phyloP scores from a whole-genome alignment of 2,113 vertebrate species.

The Chlamydotis undulata region DNA sequence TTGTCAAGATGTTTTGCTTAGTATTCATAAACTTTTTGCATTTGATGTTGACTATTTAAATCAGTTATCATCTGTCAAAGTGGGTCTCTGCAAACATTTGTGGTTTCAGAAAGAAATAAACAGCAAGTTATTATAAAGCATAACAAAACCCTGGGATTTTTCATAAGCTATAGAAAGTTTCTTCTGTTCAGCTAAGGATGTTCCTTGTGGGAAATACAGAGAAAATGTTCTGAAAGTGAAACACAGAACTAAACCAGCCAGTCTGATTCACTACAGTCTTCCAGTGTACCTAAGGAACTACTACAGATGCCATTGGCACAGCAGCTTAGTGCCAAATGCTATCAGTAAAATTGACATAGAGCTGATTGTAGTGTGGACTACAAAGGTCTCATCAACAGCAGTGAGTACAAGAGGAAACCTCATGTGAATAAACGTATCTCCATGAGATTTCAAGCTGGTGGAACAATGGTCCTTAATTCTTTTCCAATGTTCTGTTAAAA shows the following conservation, averaged over 20 bases:
- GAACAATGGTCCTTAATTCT: not conserved
- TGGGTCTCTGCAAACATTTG: not conserved
- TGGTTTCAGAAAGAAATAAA: constrained; percentile 26
- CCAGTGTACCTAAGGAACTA: not conserved
- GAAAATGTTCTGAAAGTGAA: not conserved
- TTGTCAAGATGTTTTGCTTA: constrained; percentile 32
- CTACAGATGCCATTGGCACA: not conserved
- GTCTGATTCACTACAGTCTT: not conserved
- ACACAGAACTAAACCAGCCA: not conserved
- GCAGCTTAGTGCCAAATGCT: not conserved
- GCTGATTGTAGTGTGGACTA: not conserved
- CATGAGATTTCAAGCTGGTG: not conserved
- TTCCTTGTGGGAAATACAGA: not conserved
- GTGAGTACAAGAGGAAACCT: not conserved
- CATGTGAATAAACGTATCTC: not conserved
- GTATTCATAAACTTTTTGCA: constrained; percentile 39
- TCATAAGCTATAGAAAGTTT: not conserved
- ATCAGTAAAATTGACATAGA: not conserved
- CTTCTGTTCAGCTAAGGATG: not conserved
- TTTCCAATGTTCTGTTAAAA: not conserved
- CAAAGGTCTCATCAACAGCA: not conserved
- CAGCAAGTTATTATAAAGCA: not conserved
- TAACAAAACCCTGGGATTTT: not conserved
- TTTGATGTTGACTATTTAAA: constrained; percentile 50
- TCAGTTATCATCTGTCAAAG: constrained; percentile 23